These are phyloP conservation scores for Ailuropoda melanoleuca DNA, from an alignment of 2,113 vertebrate genomes.

Conservation along the genomic window DNA sequence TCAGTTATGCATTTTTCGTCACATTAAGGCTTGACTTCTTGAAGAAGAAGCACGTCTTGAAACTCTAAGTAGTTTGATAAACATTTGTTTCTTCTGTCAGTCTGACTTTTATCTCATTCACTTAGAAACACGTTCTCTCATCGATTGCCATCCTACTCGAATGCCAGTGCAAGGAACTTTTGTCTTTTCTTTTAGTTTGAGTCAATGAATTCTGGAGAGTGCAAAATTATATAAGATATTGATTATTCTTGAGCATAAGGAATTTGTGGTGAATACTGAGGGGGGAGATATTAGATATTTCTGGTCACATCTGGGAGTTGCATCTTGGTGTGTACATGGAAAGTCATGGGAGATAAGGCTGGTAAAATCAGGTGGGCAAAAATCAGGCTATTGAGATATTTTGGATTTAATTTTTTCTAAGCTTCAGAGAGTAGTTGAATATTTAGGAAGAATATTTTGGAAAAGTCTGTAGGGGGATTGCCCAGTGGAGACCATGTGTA, in stretches of 20 bases:
- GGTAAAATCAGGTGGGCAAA: not conserved
- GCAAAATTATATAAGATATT: rapidly evolving
- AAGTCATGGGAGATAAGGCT: not conserved
- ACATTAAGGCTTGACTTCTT: not conserved
- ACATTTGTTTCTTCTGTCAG: not conserved
- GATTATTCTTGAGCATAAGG: not conserved
- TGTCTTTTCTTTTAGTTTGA: not conserved
- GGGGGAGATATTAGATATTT: not conserved
- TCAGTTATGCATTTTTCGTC: not conserved
- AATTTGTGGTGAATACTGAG: not conserved
- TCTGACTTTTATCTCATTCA: not conserved
- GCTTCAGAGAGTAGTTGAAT: not conserved
- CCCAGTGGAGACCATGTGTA: not conserved
- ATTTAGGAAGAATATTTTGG: not conserved
- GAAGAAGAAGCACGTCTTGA: not conserved
- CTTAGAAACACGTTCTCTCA: not conserved
- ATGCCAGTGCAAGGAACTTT: not conserved
- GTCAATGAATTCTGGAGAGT: not conserved
- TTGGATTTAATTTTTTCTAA: not conserved
- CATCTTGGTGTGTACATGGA: rapidly evolving
- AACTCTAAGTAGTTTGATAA: not conserved
- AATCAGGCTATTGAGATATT: not conserved
- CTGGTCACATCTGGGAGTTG: not conserved
- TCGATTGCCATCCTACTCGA: rapidly evolving
- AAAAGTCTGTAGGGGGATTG: not conserved